Evolutionary conservation across 2,113 vertebrate genomes (phyloP).

Genomic region (Mesoclemmys tuberculata): DNA sequence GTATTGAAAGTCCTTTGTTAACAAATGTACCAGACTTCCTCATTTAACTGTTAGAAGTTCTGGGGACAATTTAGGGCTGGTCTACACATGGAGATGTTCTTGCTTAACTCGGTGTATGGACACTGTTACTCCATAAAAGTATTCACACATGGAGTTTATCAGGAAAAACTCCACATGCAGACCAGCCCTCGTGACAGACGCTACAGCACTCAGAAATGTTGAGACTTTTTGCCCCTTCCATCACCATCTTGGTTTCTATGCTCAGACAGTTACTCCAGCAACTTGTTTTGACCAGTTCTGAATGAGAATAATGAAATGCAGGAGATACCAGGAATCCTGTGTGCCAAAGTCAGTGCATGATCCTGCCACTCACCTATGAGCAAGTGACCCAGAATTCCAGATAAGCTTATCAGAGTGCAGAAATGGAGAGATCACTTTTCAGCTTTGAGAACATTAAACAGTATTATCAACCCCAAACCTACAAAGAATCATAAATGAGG

Average conservation of each 20-base stretch:
- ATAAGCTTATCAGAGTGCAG: not conserved
- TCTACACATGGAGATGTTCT: not conserved
- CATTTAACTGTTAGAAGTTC: not conserved
- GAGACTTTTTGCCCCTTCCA: not conserved
- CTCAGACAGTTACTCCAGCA: not conserved
- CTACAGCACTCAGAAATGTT: not conserved
- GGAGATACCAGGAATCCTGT: not conserved
- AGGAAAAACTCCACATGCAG: not conserved
- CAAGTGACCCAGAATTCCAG: not conserved
- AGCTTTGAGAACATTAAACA: not conserved
- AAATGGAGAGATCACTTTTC: not conserved
- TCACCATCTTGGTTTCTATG: not conserved
- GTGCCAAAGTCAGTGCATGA: not conserved
- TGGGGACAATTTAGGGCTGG: not conserved
- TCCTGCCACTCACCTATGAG: not conserved
- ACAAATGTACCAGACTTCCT: not conserved
- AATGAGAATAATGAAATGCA: not conserved
- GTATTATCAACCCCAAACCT: not conserved
- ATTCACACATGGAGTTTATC: not conserved
- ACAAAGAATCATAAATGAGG: not conserved
- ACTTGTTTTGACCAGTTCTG: not conserved
- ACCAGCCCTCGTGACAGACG: not conserved
- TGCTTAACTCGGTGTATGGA: not conserved
- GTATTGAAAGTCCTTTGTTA: not conserved
- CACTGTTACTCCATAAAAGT: not conserved